Conservation (phyloP, 2,113 vertebrate genomes). For the Chascanopsetta lugubris region DNA sequence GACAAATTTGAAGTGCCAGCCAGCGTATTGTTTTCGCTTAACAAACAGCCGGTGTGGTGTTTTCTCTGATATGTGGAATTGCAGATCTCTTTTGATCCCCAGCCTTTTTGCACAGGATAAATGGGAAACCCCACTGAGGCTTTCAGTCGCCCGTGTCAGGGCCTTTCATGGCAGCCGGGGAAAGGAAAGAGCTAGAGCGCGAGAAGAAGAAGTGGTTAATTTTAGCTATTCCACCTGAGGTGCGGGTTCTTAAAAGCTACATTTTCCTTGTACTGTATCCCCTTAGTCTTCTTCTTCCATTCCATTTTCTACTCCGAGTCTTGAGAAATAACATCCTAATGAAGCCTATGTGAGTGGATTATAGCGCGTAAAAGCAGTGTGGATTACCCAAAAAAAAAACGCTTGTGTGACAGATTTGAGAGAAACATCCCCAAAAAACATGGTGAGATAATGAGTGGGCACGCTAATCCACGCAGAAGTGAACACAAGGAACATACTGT, state of each 20-base stretch:
- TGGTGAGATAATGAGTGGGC: conserved; percentile 57
- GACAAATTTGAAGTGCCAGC: conserved; percentile 40
- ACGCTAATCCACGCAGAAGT: conserved; percentile 63
- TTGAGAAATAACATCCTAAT: conserved; percentile 49
- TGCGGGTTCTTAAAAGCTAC: conserved; percentile 17
- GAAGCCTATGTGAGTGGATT: conserved; percentile 47
- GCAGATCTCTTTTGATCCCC: conserved; percentile 62
- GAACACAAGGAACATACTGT: conserved; percentile 59
- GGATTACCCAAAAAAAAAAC: conserved; percentile 45
- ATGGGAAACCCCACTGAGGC: conserved; percentile 32
- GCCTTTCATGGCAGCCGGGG: conserved; percentile 26
- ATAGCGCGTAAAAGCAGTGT: conserved; percentile 37
- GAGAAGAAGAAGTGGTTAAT: conserved; percentile 27
- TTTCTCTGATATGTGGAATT: conserved; percentile 61
- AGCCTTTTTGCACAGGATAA: conserved; percentile 36
- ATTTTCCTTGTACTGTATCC: neutral
- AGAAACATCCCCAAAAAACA: conserved; percentile 48
- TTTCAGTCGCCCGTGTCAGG: conserved; percentile 24
- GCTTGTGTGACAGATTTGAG: conserved; percentile 61
- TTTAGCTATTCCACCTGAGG: conserved; percentile 35
- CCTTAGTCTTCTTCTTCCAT: conserved; percentile 5
- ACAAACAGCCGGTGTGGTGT: conserved; percentile 49
- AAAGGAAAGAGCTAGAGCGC: conserved; percentile 11
- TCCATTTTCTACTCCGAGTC: conserved; percentile 1
- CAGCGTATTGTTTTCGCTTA: conserved; percentile 54